Conservation (phyloP, 2,113 vertebrate genomes). For the Athene cunicularia region DNA sequence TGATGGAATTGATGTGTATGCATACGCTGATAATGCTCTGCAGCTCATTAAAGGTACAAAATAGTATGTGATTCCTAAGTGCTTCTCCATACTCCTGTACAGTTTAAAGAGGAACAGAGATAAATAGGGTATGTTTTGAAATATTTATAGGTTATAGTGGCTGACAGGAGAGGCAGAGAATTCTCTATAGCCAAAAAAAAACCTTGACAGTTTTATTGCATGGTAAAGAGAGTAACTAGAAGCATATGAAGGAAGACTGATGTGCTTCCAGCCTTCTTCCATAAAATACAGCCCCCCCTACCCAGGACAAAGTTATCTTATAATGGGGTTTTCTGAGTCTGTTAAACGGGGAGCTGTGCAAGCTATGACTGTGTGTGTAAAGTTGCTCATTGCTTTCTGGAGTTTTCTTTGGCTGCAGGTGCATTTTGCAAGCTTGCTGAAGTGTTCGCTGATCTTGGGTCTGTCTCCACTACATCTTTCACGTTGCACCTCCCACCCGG, state of each 20-base stretch:
- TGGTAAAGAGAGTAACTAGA: neutral
- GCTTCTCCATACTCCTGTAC: neutral
- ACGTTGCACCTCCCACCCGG: neutral
- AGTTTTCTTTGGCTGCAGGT: neutral
- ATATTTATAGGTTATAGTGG: neutral
- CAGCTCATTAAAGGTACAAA: neutral
- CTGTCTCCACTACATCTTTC: neutral
- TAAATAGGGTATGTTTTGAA: neutral
- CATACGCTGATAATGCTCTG: neutral
- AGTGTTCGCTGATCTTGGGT: neutral
- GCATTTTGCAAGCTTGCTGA: neutral
- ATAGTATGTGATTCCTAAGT: neutral
- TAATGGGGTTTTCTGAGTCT: neutral
- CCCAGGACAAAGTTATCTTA: neutral
- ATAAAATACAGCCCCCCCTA: neutral
- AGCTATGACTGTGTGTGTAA: accelerated
- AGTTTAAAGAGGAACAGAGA: neutral
- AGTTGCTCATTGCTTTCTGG: neutral
- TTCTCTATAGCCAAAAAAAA: neutral
- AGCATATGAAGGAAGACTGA: neutral
- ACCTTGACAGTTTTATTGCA: neutral
- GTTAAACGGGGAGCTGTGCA: neutral
- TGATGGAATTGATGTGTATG: neutral
- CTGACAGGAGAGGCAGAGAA: neutral
- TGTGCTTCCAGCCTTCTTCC: neutral